Base-by-base conservation (phyloP, 1,140 invertebrate species). In the Camponotus pennsylvanicus region DNA sequence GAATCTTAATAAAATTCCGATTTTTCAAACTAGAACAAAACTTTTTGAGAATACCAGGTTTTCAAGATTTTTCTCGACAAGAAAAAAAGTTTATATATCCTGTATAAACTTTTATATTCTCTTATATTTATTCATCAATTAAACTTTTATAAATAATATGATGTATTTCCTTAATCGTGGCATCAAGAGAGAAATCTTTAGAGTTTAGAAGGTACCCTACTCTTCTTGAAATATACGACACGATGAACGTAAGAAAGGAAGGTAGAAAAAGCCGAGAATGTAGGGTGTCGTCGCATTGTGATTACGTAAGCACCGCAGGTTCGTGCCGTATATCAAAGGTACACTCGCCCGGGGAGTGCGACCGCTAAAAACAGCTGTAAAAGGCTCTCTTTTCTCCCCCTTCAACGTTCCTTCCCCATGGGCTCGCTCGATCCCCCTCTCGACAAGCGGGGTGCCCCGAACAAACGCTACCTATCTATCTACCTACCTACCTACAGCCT, bases 351-450 rank as follows among this genome's bases (percentile, higher is more conserved):
- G n/a, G 27, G 3, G 6, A 59, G 57, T 61, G 55, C 27, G 69
- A 61, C 34, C 27, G 27, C 67, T 63, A 75, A 75, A 83, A 83
- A 73, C 69, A 63, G 57, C 57, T 49, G 55, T 73, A 73, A 75
- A 83, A 63, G 40, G 40, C 32, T 61, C 69, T 49, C 13, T 15
- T 32, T 13, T n/a, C 40, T 40, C 9, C n/a, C 27, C 42, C 21
- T 83, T 40, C 27, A 21, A 59, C 21, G 73, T 59, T 37, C 64
- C 86, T 69, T 84, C 59, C 52, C 49, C 52, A 32, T 5, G 49
- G 1, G 5, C 32, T 52, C 61, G n/a, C 9, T 32, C 67, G 15
- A 52, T 0, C 13, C 45, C 45, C 13, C 11, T 3, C 11, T 9
- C 9, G 42, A 45, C 2, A 45, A 45, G 42, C 9, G 42, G 2